phyloP scores from a whole-genome alignment of 1,140 invertebrate species.

The Physella acuta region DNA sequence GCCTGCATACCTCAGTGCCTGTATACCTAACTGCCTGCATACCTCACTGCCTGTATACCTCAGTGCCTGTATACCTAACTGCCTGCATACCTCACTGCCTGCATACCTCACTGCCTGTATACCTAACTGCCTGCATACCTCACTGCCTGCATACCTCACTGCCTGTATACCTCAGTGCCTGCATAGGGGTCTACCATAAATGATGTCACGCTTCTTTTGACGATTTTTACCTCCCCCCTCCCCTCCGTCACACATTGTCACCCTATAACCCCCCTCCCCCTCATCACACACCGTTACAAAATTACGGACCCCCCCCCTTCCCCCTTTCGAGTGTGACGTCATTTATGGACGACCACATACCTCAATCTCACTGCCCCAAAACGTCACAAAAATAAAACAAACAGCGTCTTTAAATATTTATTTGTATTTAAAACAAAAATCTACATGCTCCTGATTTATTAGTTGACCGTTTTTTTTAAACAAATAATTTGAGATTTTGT shows the following conservation, averaged over 20 bases:
- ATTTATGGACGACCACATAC: too few species aligned
- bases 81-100: neutral
- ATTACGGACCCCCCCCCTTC: too few species aligned
- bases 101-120: neutral
- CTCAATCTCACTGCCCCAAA: neutral
- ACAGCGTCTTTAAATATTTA: too few species aligned
- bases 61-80: neutral
- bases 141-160: neutral
- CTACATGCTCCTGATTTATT: too few species aligned
- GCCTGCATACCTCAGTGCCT: neutral
- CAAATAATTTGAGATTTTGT: too few species aligned
- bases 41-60: conserved; percentile 1
- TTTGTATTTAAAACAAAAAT: too few species aligned
- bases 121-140: too few species aligned
- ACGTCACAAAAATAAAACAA: too few species aligned
- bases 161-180: neutral
- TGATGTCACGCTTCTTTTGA: too few species aligned
- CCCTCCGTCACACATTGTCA: neutral
- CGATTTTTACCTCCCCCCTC: neutral
- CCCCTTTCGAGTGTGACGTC: too few species aligned
- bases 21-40: neutral
- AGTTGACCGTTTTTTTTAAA: too few species aligned
- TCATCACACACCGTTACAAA: too few species aligned
- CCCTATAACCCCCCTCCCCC: neutral
- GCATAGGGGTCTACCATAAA: neutral